Conservation (phyloP, 2,797 vertebrate species). For the Picus viridis region DNA sequence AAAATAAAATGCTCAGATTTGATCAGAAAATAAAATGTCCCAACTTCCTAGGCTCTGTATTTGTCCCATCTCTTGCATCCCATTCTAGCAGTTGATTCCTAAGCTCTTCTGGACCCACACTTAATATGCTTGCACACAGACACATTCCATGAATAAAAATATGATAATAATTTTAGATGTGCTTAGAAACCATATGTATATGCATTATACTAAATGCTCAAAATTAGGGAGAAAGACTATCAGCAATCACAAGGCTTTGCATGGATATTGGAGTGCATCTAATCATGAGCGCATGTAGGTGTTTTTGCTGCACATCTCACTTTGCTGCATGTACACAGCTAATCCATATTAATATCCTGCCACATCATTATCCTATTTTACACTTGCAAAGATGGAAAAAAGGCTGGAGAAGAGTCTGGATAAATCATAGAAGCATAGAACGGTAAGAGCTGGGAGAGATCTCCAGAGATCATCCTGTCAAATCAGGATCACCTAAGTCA, state of each 20-base stretch:
- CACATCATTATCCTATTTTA: background rate
- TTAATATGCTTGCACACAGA: background rate
- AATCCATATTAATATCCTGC: constrained; percentile 12
- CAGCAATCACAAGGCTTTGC: constrained; percentile 3
- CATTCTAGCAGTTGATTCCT: background rate
- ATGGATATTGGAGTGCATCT: background rate
- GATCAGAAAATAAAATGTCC: background rate
- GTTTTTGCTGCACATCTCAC: background rate
- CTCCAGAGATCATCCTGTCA: too few species aligned
- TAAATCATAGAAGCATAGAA: background rate
- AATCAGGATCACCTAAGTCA: too few species aligned
- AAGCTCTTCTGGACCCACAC: background rate
- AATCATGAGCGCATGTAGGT: background rate
- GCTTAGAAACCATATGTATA: background rate
- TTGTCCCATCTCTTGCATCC: background rate
- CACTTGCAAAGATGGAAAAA: background rate
- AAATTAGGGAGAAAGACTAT: constrained; percentile 4
- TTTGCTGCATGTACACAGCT: background rate
- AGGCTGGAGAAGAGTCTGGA: background rate
- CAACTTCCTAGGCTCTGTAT: background rate
- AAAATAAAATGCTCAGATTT: constrained; percentile 25
- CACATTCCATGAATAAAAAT: constrained; percentile 6
- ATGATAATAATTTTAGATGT: background rate
- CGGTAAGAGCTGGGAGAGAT: too few species aligned
- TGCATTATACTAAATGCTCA: background rate